These are phyloP conservation scores for Synanthedon myopaeformis DNA, from an alignment of 2,888 invertebrate species.

Conservation along the genomic window DNA sequence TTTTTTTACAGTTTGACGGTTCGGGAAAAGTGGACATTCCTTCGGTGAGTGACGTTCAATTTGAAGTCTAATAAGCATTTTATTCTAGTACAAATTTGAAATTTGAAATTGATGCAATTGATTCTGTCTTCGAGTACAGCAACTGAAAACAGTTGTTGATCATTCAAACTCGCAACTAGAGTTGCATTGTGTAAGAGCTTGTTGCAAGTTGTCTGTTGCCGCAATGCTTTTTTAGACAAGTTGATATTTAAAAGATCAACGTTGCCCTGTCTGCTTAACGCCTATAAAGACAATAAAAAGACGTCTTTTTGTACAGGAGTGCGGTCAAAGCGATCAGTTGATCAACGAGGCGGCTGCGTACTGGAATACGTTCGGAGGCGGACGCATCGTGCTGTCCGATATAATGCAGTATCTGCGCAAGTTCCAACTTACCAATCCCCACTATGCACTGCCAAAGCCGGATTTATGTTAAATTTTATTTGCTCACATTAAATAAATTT, in stretches of 20 bases:
- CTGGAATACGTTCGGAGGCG: slow-evolving; percentile 39
- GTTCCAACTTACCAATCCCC: slow-evolving; percentile 34
- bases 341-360: slow-evolving; percentile 25
- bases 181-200: too few relatives aligned
- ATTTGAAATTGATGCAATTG: too few relatives aligned
- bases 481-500: not conserved
- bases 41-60: slow-evolving; percentile 15
- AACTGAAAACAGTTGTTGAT: too few relatives aligned
- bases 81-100: too few relatives aligned
- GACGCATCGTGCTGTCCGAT: slow-evolving; percentile 30
- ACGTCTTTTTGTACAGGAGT: slow-evolving; percentile 27
- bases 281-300: too few relatives aligned
- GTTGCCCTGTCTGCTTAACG: too few relatives aligned
- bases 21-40: slow-evolving; percentile 15
- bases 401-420: slow-evolving; percentile 30
- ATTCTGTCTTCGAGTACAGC: too few relatives aligned
- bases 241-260: too few relatives aligned
- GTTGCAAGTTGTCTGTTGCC: too few relatives aligned
- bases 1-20: not conserved
- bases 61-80: too few relatives aligned
- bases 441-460: slow-evolving; percentile 29
- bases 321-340: slow-evolving; percentile 32
- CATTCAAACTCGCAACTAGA: too few relatives aligned
- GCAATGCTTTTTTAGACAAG: too few relatives aligned
- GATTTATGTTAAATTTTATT: not conserved